Conservation (phyloP, 2,113 vertebrate species). For the Xyliphius kryptos region DNA sequence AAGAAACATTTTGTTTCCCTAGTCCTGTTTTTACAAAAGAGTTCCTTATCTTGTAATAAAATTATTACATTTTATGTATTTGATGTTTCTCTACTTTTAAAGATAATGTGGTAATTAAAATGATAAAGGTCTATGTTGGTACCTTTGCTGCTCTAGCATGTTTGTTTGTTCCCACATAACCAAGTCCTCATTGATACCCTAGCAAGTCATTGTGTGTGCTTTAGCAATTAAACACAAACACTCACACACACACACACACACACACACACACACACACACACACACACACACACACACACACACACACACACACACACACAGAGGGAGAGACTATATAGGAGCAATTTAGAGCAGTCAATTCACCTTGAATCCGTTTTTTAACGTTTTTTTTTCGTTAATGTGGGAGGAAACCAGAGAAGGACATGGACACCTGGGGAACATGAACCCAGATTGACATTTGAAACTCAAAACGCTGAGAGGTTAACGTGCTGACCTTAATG, state of each 20-base stretch:
- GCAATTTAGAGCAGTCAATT: no score
- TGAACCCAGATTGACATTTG: no score
- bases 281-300: conserved; percentile 22
- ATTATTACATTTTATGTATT: not conserved
- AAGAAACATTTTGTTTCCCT: no score
- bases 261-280: conserved; percentile 26
- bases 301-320: no score
- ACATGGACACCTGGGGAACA: no score
- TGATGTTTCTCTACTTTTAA: conserved; percentile 15
- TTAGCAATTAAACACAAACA: conserved; percentile 22
- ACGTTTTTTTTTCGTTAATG: no score
- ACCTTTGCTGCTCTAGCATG: conserved; percentile 54
- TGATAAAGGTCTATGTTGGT: conserved; percentile 16
- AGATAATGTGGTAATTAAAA: conserved; percentile 10
- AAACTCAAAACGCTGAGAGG: no score
- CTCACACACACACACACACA: conserved; percentile 32
- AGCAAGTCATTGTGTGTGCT: conserved; percentile 78
- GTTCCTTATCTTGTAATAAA: not conserved
- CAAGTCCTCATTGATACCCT: conserved; percentile 60
- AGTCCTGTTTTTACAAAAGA: not conserved
- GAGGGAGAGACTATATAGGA: no score
- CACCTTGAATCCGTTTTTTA: no score
- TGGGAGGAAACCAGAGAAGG: no score
- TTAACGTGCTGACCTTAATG: no score
- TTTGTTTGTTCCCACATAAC: conserved; percentile 49